These are phyloP conservation scores for Mizuhopecten yessoensis DNA, from an alignment of 1,140 invertebrate genomes.

Conservation along the genomic window DNA sequence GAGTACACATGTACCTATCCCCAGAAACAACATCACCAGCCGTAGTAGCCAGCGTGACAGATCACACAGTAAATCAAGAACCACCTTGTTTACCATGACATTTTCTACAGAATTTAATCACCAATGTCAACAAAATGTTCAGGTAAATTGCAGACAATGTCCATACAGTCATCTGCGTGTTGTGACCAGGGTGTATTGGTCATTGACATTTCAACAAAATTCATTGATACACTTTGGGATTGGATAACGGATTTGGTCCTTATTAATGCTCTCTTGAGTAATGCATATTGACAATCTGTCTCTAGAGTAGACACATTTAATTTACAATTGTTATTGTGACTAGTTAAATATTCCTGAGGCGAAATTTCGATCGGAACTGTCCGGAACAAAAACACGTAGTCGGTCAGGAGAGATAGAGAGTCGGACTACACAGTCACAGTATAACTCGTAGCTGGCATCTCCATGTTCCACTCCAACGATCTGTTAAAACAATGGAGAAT, in stretches of 20 bases:
- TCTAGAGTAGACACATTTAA: background rate
- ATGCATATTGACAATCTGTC: background rate
- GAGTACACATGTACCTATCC: background rate
- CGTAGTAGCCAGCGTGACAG: background rate
- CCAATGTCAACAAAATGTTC: background rate
- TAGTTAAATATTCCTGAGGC: background rate
- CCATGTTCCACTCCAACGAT: background rate
- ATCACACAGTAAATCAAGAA: background rate
- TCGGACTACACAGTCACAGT: background rate
- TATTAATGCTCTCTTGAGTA: background rate
- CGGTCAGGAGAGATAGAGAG: background rate
- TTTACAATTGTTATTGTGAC: background rate
- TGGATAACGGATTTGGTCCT: background rate
- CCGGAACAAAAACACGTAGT: background rate
- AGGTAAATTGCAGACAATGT: background rate
- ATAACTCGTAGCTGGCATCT: background rate
- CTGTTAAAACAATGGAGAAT: no score
- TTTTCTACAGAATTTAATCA: conserved; percentile 25
- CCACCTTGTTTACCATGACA: background rate
- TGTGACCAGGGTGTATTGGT: background rate
- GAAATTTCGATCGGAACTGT: background rate
- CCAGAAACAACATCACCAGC: background rate
- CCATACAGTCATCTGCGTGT: background rate
- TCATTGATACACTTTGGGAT: background rate
- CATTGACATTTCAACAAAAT: background rate